Evolutionary conservation across 2,888 invertebrate genomes (phyloP), one percentile per base, ranked within the genome.

Genomic region (Mesoligia furuncula): DNA sequence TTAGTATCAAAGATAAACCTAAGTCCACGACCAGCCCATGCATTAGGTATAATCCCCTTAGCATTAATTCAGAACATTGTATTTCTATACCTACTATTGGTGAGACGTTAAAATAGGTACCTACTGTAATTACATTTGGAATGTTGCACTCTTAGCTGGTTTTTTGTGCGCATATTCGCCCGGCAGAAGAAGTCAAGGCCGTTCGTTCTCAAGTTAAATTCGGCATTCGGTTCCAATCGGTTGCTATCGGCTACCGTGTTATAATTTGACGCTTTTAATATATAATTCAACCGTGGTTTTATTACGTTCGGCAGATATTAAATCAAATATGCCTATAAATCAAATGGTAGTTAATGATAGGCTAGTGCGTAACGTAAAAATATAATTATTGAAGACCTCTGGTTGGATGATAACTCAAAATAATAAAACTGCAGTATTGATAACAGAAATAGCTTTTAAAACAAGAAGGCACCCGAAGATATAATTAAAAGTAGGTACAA

Each of bases 171-270:
- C 79, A 76, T 84, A 84, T 86, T 83, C 87, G 88, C 83, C 68
- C 85, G 79, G 77, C 65, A 83, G 70, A 77, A 88, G 88, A 92
- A 74, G 92, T 93, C 94, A 94, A 95, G 95, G 94, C 87, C 93
- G 91, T 90, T 87, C 73, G 71, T 80, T 81, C 81, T 80, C 72
- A 72, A 83, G 80, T 73, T 77, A 82, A 75, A 70, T 81, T 83
- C 74, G 59, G 74, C 71, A 83, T 88, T 88, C 85, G 83, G 80
- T 79, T 64, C 76, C 79, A 83, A 76, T 88, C 87, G 84, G 89
- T 89, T 89, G 85, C 89, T 86, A 88, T 83, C 85, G 88, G 91
- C 91, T 90, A 90, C 92, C 76, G 89, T 88, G 75, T 69, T 79
- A 83, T 81, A 83, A 87, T 80, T 81, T 75, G 78, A 84, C 73